Evolutionary conservation across 2,113 vertebrate species (phyloP), one percentile per base, ranked within the genome.

Genomic region (Romanogobio albipinnatus): DNA sequence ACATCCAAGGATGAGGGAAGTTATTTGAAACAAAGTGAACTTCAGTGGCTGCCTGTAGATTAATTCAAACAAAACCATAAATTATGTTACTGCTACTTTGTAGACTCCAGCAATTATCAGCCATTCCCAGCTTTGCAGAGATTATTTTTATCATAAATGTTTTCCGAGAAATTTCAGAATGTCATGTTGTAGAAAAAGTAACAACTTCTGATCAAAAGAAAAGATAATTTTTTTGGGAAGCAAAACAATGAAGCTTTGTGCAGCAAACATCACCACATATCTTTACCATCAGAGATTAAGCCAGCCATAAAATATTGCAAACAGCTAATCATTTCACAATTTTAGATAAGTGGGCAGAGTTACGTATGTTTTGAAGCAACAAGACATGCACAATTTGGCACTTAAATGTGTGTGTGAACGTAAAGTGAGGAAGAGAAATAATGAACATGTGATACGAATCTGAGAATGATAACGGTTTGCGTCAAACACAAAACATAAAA

Each of bases 401-500:
- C 82, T 15, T 45, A 14, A 36, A 71, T 11, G 83, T 87, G 73
- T 62, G 26, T 78, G 62, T 76, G 51, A 66, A n/a, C n/a, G 29
- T 85, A 77, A 85, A 64, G 78, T 77, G 43, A 68, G 66, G 15
- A 43, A 76, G 29, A 77, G 59, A 73, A 77, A 43, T 66, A 84
- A 84, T 51, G 64, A 85, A 68, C 51, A 87, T 29, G 74, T 43
- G 80, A 86, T 39, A 86, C 19, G 3, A 83, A 88, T 88, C 71
- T 83, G 4, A 49, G 68, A 76, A 26, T 59, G 7, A 66, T 62
- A 45, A 71, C 59, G 7, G 81, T 81, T 76, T 88, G 77, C 81
- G 76, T 88, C 87, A 88, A 86, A 88, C 87, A 24, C 5, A 24
- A 83, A 75, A 66, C 61, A 51, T 29, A 51, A 49, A 13, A 74